phyloP scores from a whole-genome alignment of 2,888 invertebrate species.

The Germaria angustata region DNA sequence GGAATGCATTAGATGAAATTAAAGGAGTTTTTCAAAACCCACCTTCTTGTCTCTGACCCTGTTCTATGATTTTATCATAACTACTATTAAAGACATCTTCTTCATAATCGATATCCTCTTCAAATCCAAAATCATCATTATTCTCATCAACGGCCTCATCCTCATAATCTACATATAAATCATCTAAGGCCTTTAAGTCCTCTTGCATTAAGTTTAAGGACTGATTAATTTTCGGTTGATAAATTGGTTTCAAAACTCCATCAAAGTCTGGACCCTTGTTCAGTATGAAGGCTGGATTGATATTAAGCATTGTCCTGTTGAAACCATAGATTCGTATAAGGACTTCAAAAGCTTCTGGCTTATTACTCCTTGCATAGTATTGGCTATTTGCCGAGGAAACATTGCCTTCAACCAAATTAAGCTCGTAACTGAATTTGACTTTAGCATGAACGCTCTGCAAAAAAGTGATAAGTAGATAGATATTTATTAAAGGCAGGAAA shows the following conservation, averaged over 20 bases:
- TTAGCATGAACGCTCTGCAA: constrained; percentile 74
- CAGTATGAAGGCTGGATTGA: constrained; percentile 71
- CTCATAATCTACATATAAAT: constrained; percentile 4
- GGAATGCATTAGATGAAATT: not conserved
- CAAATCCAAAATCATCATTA: constrained; percentile 50
- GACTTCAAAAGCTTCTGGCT: constrained; percentile 71
- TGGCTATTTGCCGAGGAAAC: constrained; percentile 67
- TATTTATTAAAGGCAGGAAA: too few species aligned
- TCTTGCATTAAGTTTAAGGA: constrained; percentile 47
- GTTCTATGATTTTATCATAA: constrained; percentile 72
- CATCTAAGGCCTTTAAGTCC: constrained; percentile 45
- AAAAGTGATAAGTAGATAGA: not conserved
- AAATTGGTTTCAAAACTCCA: constrained; percentile 68
- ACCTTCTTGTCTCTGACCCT: constrained; percentile 75
- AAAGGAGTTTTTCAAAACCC: constrained; percentile 3
- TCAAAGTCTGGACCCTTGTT: constrained; percentile 71
- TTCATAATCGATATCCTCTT: constrained; percentile 58
- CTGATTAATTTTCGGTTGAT: constrained; percentile 24
- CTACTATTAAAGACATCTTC: constrained; percentile 50
- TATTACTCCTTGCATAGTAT: not conserved
- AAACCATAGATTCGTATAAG: constrained; percentile 74
- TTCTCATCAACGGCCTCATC: constrained; percentile 50
- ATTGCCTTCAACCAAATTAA: constrained; percentile 72
- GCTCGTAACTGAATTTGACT: constrained; percentile 73
- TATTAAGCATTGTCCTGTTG: constrained; percentile 69